These are phyloP conservation scores for Clupea harengus DNA, from an alignment of 2,113 vertebrate species.

Conservation along the genomic window DNA sequence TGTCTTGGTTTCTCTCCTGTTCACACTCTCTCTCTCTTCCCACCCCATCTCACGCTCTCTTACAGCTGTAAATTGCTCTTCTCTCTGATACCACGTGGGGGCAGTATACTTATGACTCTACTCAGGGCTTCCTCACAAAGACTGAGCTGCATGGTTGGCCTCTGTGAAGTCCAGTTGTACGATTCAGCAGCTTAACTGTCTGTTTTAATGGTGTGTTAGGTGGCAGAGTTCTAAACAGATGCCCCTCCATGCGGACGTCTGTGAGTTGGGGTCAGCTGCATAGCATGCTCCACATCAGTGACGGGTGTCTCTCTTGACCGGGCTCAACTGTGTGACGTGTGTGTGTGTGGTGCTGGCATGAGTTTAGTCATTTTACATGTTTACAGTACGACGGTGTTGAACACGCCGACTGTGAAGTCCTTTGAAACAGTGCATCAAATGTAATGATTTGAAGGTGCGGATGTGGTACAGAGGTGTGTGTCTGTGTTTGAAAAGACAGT, in stretches of 20 bases:
- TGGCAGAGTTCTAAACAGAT: too few relatives aligned
- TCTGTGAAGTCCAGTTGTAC: neutral
- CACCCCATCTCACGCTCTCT: neutral
- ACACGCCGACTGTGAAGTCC: too few relatives aligned
- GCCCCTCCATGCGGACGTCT: too few relatives aligned
- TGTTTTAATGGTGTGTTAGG: too few relatives aligned
- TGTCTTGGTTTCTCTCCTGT: slow-evolving; percentile 43
- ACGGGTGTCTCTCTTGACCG: too few relatives aligned
- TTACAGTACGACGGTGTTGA: neutral
- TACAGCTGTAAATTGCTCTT: neutral
- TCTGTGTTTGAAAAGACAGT: too few relatives aligned
- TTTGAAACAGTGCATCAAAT: too few relatives aligned
- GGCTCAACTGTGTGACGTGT: neutral
- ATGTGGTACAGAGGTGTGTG: neutral
- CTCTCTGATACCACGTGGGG: neutral
- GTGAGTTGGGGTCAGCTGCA: too few relatives aligned
- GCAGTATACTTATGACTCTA: neutral
- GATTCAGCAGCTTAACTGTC: neutral
- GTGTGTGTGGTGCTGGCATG: neutral
- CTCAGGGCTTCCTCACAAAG: neutral
- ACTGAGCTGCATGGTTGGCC: neutral
- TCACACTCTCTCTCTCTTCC: slow-evolving; percentile 29
- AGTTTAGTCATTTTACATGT: neutral
- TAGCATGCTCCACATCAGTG: too few relatives aligned
- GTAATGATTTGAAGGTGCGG: too few relatives aligned